phyloP scores from a whole-genome alignment of 2,113 vertebrate genomes.

The Dicerorhinus sumatrensis region DNA sequence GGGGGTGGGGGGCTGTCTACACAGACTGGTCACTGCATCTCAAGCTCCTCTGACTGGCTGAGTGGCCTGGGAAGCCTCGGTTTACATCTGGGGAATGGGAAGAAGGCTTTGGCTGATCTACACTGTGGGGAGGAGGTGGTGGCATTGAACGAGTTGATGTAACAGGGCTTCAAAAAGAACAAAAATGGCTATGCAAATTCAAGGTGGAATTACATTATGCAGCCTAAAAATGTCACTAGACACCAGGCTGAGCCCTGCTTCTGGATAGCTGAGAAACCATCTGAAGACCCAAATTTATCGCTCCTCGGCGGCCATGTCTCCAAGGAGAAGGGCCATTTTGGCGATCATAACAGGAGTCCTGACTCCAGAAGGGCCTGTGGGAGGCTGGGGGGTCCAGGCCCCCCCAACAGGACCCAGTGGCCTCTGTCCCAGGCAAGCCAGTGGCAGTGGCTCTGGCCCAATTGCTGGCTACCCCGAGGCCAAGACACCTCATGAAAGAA shows the following conservation, averaged over 20 bases:
- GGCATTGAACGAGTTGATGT: neutral
- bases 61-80: neutral
- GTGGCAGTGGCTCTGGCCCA: neutral
- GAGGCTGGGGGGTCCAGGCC: neutral
- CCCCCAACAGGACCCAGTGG: neutral
- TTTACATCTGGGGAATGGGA: neutral
- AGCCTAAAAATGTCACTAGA: constrained; percentile 23
- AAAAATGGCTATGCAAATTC: neutral
- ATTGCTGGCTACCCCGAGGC: neutral
- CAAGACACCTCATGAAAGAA: neutral
- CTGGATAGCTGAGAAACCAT: neutral
- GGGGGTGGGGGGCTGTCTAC: rapidly evolving
- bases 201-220: neutral
- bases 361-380: no score
- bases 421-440: neutral
- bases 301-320: no score
- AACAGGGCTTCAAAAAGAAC: neutral
- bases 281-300: neutral
- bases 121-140: neutral
- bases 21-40: neutral
- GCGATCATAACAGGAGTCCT: neutral
- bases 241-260: neutral
- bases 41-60: neutral
- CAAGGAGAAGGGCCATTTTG: neutral
- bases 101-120: neutral